Evolutionary conservation across 1,140 invertebrate genomes (phyloP).

Genomic region (Brachionus calyciflorus): DNA sequence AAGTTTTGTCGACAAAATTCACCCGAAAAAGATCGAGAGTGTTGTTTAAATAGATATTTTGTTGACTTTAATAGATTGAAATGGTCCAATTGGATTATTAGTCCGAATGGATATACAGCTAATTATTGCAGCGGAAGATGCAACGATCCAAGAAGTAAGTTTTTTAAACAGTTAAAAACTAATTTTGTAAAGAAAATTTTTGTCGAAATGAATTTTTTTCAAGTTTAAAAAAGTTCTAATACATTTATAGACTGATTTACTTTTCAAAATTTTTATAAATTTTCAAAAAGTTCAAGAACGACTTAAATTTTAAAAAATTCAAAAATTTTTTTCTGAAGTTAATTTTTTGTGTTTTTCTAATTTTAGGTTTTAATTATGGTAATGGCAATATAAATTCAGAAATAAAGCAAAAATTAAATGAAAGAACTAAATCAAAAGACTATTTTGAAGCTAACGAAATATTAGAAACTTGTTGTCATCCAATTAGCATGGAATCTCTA

Average conservation of each 20-base stretch:
- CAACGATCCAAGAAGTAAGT: conserved; percentile 16
- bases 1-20: not conserved
- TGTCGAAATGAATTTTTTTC: too few relatives aligned
- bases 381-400: not conserved
- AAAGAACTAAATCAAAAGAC: not conserved
- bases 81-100: conserved; percentile 22
- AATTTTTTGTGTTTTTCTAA: not conserved
- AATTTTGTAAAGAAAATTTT: too few relatives aligned
- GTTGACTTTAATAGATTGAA: conserved; percentile 29
- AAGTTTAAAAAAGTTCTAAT: too few relatives aligned
- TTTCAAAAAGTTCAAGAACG: too few relatives aligned
- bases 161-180: too few relatives aligned
- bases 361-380: conserved; percentile 37
- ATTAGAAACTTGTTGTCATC: conserved; percentile 43
- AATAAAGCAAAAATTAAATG: conserved; percentile 8
- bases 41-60: conserved; percentile 10
- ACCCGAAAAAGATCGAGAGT: not conserved
- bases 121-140: conserved; percentile 39
- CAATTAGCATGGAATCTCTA: conserved; percentile 35
- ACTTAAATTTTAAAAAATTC: too few relatives aligned
- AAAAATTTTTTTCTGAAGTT: too few relatives aligned
- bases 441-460: conserved; percentile 24
- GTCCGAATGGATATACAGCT: not conserved
- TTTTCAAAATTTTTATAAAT: too few relatives aligned
- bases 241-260: too few relatives aligned